These are phyloP conservation scores for Porites rus DNA, from an alignment of 92 coral and sea anemone genomes.

Conservation along the genomic window DNA sequence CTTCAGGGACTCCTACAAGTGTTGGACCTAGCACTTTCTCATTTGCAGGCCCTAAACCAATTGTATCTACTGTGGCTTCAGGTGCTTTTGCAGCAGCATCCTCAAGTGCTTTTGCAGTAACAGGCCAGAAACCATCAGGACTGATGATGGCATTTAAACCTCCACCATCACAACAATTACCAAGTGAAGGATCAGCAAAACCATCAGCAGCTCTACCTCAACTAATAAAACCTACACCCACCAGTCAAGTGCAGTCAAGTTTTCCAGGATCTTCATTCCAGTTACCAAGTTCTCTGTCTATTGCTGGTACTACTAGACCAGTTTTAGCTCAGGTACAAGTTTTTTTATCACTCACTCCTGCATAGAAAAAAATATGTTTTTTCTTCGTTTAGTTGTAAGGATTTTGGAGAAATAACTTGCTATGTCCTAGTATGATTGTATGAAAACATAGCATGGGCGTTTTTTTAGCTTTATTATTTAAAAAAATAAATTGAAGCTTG, in stretches of 20 bases:
- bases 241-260: slow-evolving; percentile 2
- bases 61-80: background rate
- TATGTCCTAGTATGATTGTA: background rate
- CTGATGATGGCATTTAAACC: background rate
- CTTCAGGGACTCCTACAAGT: background rate
- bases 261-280: background rate
- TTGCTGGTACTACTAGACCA: background rate
- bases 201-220: background rate
- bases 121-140: slow-evolving; percentile 9
- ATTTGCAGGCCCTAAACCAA: background rate
- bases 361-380: background rate
- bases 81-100: background rate
- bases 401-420: background rate
- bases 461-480: too few relatives aligned
- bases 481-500: too few relatives aligned
- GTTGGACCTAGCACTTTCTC: background rate
- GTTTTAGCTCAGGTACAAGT: slow-evolving; percentile 7
- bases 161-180: background rate
- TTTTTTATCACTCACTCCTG: background rate
- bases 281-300: background rate
- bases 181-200: slow-evolving; percentile 8
- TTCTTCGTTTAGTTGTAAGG: too few relatives aligned
- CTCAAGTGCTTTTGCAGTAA: slow-evolving; percentile 1
- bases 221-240: slow-evolving; percentile 35
- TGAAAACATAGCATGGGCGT: too few relatives aligned